A percentile compares a stretch with the other conserved stretches of the same genome.
phyloP scores from a whole-genome alignment of 2,797 vertebrate species.

The Micropoecilia bifurca region DNA sequence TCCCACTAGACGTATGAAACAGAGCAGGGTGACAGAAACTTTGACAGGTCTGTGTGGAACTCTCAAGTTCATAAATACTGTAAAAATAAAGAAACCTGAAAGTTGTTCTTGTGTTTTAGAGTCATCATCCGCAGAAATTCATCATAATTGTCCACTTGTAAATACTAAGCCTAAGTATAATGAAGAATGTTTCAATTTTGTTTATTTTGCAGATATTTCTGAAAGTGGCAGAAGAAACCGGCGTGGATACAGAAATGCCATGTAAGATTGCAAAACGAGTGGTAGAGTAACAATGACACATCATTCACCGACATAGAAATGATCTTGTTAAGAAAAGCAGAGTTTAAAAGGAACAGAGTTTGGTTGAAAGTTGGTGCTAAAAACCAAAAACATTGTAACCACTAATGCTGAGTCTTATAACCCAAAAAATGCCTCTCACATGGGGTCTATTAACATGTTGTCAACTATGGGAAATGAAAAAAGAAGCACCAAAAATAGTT shows the following conservation, averaged over 20 bases:
- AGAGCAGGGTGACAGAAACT: not conserved
- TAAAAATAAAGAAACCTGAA: constrained; percentile 6
- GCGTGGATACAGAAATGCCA: constrained; percentile 89
- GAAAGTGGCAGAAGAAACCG: constrained; percentile 94
- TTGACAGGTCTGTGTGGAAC: not conserved
- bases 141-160: too few relatives aligned
- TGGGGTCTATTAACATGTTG: not conserved
- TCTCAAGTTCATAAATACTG: not conserved
- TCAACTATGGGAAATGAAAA: not conserved
- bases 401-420: not conserved
- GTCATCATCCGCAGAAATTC: not conserved
- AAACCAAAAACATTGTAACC: not conserved
- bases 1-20: too few relatives aligned
- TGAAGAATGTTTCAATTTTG: constrained; percentile 2
- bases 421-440: not conserved
- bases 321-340: not conserved
- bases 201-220: constrained; percentile 89
- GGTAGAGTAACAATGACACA: not conserved
- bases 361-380: not conserved
- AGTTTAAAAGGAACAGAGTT: not conserved
- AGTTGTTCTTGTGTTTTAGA: not conserved
- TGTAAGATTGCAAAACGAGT: constrained; percentile 70
- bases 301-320: not conserved
- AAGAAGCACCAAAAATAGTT: not conserved
- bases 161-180: not conserved